A percentile compares a stretch with the other conserved stretches of the same genome.
These are phyloP conservation scores for Oedothorax gibbosus DNA, from an alignment of 1,140 invertebrate species.

Conservation along the genomic window DNA sequence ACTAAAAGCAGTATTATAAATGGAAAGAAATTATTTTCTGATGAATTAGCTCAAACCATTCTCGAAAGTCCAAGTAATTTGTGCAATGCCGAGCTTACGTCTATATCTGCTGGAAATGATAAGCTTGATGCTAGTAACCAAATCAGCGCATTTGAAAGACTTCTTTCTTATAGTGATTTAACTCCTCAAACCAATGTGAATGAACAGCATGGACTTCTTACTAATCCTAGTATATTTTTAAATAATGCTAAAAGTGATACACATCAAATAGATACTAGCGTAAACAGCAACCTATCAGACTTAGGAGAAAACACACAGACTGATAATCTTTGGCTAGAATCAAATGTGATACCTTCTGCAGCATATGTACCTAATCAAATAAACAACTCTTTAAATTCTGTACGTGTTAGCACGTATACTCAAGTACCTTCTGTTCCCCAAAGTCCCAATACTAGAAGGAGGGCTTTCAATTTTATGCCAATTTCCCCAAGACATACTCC, in stretches of 20 bases:
- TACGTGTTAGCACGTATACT: conserved; percentile 42
- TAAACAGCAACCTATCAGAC: conserved; percentile 17
- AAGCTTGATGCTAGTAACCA: conserved; percentile 20
- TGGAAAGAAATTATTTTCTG: background rate
- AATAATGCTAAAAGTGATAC: conserved; percentile 21
- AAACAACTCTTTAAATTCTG: conserved; percentile 1
- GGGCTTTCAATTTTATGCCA: conserved; percentile 85
- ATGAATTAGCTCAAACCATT: background rate
- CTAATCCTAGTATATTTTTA: conserved; percentile 48
- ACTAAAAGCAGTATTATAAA: background rate
- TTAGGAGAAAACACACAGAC: conserved; percentile 20
- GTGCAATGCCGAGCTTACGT: conserved; percentile 9
- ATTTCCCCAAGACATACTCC: conserved; percentile 78
- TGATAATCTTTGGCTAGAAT: conserved; percentile 6
- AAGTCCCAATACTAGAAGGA: conserved; percentile 76
- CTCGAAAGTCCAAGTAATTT: conserved; percentile 14
- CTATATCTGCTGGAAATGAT: background rate
- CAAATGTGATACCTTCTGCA: conserved; percentile 5
- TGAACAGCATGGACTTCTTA: conserved; percentile 14
- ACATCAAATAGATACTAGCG: conserved; percentile 13
- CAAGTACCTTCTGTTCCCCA: conserved; percentile 69
- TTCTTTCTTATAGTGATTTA: too few species aligned
- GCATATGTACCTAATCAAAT: background rate
- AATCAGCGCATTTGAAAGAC: too few species aligned
- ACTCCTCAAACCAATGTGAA: conserved; percentile 12